Conservation (phyloP, 2,888 invertebrate genomes). For the Hoplodrina ambigua region DNA sequence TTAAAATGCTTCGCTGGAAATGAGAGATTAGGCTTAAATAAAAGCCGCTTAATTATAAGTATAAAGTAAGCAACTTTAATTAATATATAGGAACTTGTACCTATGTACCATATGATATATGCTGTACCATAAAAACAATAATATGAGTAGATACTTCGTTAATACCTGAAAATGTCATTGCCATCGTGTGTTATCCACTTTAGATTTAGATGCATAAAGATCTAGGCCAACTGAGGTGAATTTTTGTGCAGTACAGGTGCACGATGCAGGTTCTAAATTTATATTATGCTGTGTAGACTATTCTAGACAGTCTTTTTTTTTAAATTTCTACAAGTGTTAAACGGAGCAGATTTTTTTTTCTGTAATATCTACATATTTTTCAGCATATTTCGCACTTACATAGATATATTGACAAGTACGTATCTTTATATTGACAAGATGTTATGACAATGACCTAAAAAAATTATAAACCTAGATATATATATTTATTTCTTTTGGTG, state of each 20-base stretch:
- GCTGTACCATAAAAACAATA: slow-evolving; percentile 79
- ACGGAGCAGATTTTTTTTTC: neutral
- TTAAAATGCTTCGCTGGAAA: slow-evolving; percentile 58
- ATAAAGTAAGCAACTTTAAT: slow-evolving; percentile 58
- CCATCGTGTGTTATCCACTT: slow-evolving; percentile 31
- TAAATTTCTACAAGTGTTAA: neutral
- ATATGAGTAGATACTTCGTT: slow-evolving; percentile 67
- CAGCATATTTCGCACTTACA: neutral
- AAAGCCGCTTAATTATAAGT: slow-evolving; percentile 66
- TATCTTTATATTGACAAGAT: too few species aligned
- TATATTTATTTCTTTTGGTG: too few species aligned
- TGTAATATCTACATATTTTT: neutral
- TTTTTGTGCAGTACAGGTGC: neutral
- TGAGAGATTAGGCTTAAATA: slow-evolving; percentile 65
- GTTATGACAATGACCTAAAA: too few species aligned
- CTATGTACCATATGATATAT: slow-evolving; percentile 66
- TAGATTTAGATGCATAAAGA: slow-evolving; percentile 33
- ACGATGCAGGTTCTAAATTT: neutral
- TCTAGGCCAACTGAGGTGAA: slow-evolving; percentile 8
- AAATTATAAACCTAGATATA: too few species aligned
- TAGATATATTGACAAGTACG: too few species aligned
- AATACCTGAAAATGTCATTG: slow-evolving; percentile 34
- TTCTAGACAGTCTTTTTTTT: neutral
- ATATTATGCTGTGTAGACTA: neutral
- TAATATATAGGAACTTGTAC: slow-evolving; percentile 52